Percentiles rank a stretch among this genome's conserved stretches.
These are phyloP conservation scores for Mythimna impura DNA, from an alignment of 2,888 invertebrate species.

Conservation along the genomic window DNA sequence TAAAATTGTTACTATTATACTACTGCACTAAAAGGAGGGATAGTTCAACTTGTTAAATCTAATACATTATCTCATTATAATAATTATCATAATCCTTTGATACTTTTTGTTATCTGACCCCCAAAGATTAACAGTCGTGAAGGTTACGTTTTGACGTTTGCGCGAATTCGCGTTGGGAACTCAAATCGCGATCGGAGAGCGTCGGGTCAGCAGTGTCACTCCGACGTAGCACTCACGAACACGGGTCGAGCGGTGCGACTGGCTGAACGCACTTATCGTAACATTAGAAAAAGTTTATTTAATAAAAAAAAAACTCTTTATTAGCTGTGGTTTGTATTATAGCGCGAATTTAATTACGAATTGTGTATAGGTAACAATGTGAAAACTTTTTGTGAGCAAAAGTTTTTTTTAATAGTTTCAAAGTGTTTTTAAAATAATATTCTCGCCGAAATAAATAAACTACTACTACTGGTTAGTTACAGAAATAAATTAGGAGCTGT, in stretches of 20 bases:
- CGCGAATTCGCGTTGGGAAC: slow-evolving; percentile 68
- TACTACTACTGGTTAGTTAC: neutral
- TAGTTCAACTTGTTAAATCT: neutral
- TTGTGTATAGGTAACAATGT: slow-evolving; percentile 35
- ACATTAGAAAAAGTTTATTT: slow-evolving; percentile 47
- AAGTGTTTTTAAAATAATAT: slow-evolving; percentile 45
- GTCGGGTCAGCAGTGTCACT: slow-evolving; percentile 73
- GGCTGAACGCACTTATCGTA: slow-evolving; percentile 52
- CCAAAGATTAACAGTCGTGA: slow-evolving; percentile 35
- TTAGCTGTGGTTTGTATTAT: slow-evolving; percentile 27
- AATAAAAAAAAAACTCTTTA: slow-evolving; percentile 26
- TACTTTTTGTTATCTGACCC: slow-evolving; percentile 33
- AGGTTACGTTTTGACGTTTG: slow-evolving; percentile 65
- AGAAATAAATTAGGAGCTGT: slow-evolving; percentile 2
- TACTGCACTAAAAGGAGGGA: no score
- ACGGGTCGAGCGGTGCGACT: slow-evolving; percentile 58
- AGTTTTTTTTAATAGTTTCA: slow-evolving; percentile 41
- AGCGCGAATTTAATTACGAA: slow-evolving; percentile 33
- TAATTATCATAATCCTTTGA: slow-evolving; percentile 14
- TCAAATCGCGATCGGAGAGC: slow-evolving; percentile 71
- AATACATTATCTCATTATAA: slow-evolving; percentile 32
- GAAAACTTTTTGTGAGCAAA: slow-evolving; percentile 48
- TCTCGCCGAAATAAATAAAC: neutral
- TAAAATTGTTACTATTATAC: neutral
- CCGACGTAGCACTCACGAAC: slow-evolving; percentile 64